Evolutionary conservation across 2,888 invertebrate species (phyloP).

Genomic region (Athalia cordata): DNA sequence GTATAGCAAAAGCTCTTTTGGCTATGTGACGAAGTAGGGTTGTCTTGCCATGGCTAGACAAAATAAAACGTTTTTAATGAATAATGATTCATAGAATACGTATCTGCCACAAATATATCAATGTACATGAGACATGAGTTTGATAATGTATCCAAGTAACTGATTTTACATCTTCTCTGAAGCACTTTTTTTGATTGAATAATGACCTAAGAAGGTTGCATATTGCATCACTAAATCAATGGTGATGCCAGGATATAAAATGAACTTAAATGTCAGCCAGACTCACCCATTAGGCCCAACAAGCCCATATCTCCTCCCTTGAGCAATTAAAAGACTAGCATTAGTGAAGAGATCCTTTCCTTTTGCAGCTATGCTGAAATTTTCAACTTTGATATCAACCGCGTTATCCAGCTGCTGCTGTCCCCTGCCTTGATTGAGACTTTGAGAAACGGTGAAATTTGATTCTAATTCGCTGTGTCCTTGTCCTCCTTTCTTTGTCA

Average conservation of each 20-base stretch:
- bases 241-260: no score
- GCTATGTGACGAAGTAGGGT: constrained; percentile 96
- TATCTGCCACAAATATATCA: not conserved
- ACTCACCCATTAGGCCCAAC: constrained; percentile 97
- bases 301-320: constrained; percentile 95
- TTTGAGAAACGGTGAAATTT: constrained; percentile 96
- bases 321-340: constrained; percentile 93
- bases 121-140: no score
- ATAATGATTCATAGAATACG: no score
- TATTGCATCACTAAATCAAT: no score
- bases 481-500: constrained; percentile 91
- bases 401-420: constrained; percentile 85
- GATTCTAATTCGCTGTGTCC: constrained; percentile 92
- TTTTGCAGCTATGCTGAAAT: constrained; percentile 97
- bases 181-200: no score
- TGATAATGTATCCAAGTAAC: no score
- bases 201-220: no score
- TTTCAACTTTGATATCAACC: constrained; percentile 98
- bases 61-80: constrained; percentile 17
- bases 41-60: constrained; percentile 94
- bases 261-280: no score
- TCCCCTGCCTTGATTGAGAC: constrained; percentile 76
- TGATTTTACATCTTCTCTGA: no score
- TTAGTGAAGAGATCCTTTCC: constrained; percentile 98
- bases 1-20: constrained; percentile 92